Evolutionary conservation across 2,113 vertebrate species (phyloP).

Genomic region (Sciurus niger): DNA sequence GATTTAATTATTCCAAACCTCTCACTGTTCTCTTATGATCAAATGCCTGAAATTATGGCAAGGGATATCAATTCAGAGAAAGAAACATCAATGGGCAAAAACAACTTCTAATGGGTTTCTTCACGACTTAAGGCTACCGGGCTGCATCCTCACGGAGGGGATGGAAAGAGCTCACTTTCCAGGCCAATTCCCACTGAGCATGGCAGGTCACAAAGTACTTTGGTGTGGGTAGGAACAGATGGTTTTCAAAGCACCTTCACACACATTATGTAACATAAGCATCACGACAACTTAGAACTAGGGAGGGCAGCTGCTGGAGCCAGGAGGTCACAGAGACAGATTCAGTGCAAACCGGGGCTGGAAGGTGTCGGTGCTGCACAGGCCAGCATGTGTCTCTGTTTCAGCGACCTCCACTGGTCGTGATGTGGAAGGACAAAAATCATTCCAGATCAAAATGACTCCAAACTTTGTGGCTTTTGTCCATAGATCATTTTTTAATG

Average conservation of each 20-base stretch:
- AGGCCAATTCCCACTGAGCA: background rate
- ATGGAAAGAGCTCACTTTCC: accelerated
- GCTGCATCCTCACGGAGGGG: background rate
- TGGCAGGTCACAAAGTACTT: background rate
- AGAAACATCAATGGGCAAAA: background rate
- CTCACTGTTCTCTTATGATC: background rate
- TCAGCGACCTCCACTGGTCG: background rate
- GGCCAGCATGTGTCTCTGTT: background rate
- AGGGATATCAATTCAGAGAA: background rate
- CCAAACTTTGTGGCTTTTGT: background rate
- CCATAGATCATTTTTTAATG: background rate
- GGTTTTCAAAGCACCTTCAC: background rate
- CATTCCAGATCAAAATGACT: background rate
- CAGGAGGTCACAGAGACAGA: background rate
- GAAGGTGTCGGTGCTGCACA: no score
- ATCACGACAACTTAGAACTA: background rate
- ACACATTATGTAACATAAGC: background rate
- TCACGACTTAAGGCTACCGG: no score
- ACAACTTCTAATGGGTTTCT: background rate
- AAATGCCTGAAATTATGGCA: background rate
- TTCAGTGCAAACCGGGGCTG: background rate
- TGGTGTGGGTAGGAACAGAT: background rate
- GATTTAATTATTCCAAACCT: background rate
- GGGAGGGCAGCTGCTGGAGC: background rate
- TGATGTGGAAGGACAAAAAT: background rate